A percentile compares a stretch with the other conserved stretches of the same genome.
Conservation (phyloP, 2,797 vertebrate genomes). For the Aphelocoma californica region DNA sequence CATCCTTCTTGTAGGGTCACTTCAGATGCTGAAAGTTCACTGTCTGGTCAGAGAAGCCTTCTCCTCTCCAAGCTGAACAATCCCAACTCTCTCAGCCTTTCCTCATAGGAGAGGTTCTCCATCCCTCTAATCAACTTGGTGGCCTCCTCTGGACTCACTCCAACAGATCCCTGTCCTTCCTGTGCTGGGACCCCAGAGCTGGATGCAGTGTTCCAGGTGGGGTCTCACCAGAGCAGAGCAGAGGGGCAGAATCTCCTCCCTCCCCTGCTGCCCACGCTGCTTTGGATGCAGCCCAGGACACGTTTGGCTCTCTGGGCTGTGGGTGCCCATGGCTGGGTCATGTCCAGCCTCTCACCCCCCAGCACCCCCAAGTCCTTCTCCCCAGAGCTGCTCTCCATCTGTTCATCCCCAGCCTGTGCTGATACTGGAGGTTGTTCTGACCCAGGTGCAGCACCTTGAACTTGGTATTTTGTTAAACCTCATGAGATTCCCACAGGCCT, state of each 20-base stretch:
- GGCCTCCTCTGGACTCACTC: accelerated
- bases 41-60: neutral
- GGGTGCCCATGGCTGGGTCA: neutral
- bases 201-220: neutral
- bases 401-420: accelerated
- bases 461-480: neutral
- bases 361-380: neutral
- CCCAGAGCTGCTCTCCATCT: neutral
- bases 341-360: neutral
- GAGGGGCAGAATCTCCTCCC: no score
- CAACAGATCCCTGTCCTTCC: accelerated
- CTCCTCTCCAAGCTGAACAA: neutral
- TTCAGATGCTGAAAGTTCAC: neutral
- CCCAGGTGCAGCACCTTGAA: no score
- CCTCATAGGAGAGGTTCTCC: neutral
- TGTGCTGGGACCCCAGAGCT: neutral
- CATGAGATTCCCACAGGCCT: no score
- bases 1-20: no score
- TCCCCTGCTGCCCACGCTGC: no score
- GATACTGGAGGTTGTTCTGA: accelerated
- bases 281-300: neutral
- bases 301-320: neutral
- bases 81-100: neutral
- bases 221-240: neutral
- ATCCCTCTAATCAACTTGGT: accelerated